Conservation (phyloP, 2,888 invertebrate species). For the Eilema caniola region DNA sequence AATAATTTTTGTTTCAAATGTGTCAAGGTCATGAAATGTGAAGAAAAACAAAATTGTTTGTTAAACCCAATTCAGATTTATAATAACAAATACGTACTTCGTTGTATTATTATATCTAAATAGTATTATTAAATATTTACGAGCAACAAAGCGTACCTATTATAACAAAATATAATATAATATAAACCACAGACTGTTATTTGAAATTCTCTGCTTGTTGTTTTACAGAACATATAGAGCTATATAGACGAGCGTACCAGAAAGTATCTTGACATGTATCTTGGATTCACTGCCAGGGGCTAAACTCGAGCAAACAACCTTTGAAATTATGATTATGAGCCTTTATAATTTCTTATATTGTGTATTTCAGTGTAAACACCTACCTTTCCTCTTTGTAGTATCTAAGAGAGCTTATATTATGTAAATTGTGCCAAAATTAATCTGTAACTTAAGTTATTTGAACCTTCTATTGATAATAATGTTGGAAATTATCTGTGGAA, state of each 20-base stretch:
- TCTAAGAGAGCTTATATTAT: neutral
- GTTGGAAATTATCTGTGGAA: no score
- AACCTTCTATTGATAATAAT: neutral
- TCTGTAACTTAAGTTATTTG: neutral
- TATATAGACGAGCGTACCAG: constrained; percentile 4
- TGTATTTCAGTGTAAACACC: constrained; percentile 22
- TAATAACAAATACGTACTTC: no score
- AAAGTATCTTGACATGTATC: constrained; percentile 27
- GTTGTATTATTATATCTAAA: neutral
- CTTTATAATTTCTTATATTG: constrained; percentile 16
- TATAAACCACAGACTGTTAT: neutral
- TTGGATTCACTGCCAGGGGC: constrained; percentile 28
- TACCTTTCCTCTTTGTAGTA: constrained; percentile 19
- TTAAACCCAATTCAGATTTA: no score
- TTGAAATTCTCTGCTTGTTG: constrained; percentile 27
- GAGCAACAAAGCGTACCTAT: neutral
- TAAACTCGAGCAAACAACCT: constrained; percentile 11
- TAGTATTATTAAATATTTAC: neutral
- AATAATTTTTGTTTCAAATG: no score
- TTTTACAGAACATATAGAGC: constrained; percentile 13
- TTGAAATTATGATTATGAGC: constrained; percentile 21
- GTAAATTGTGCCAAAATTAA: constrained; percentile 1
- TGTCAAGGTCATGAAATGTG: no score
- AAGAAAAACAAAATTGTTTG: no score
- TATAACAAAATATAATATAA: neutral